Base-by-base conservation (phyloP, 2,888 invertebrate genomes). In the Prionchulus punctatus region DNA sequence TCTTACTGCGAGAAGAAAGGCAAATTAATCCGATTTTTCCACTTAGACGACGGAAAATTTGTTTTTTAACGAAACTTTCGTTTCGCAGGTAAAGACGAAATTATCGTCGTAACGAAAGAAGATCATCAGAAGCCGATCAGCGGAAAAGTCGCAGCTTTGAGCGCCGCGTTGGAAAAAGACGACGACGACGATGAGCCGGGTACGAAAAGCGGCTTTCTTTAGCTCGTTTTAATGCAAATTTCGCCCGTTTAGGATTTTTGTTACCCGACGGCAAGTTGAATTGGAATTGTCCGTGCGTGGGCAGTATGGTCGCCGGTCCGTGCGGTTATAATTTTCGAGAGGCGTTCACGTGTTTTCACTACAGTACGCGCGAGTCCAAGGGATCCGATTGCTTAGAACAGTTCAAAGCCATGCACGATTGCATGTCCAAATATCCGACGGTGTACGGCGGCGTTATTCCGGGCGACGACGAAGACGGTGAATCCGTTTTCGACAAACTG, bases 231-330 rank as follows among this genome's bases (percentile, higher is more conserved):
- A n/a, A n/a, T n/a, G n/a, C n/a, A n/a, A n/a, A n/a, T n/a, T n/a
- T n/a, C n/a, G n/a, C n/a, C n/a, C 23, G 82, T 57, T 82, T 84
- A 48, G 90, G 91, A 12, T 76, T 91, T 18, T 82, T 92, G 62
- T 75, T 85, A 57, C 78, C 84, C 1, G 84, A 83, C 73, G 92
- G 92, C 2, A 81, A 84, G 60, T 89, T 94, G 62, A 94, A 94
- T 75, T 94, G 92, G 92, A 85, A 85, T 70, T 94, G 94, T 69
- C 92, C 92, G 0, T 94, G 94, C 71, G 78, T 94, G 36, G 92
- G 92, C 18, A 90, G 90, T n/a, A 91, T 92, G 86, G 88, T 91
- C 2, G 87, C 88, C 0, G 92, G 94, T 0, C 92, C 94, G 0
- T 94, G 94, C 72, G 92, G 90, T 1, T 79, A 84, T 18, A 84